Conservation (phyloP, 2,113 vertebrate species). For the Hiodon alosoides region DNA sequence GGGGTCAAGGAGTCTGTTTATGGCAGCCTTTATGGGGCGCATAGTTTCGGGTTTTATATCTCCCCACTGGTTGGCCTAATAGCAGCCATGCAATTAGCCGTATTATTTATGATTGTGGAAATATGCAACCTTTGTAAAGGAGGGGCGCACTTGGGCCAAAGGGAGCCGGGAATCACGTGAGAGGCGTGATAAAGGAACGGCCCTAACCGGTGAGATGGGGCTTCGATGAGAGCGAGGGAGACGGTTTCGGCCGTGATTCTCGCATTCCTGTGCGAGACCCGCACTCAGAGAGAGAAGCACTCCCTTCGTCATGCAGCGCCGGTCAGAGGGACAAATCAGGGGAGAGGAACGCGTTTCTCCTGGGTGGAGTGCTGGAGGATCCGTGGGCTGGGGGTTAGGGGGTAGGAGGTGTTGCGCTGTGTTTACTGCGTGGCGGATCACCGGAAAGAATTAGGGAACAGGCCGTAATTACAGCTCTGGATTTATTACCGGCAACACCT, state of each 20-base stretch:
- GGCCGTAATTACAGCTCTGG: constrained; percentile 15
- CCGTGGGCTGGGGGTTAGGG: neutral
- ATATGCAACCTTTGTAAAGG: neutral
- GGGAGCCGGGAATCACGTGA: too few species aligned
- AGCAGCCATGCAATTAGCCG: neutral
- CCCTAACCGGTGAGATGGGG: too few species aligned
- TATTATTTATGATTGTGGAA: neutral
- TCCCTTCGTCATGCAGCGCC: too few species aligned
- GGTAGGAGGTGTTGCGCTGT: neutral
- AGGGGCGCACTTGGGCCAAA: neutral
- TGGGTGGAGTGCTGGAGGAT: neutral
- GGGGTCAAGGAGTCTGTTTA: neutral
- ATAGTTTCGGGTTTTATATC: constrained; percentile 1
- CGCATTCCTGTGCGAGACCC: too few species aligned
- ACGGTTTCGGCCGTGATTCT: too few species aligned
- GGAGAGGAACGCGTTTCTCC: neutral
- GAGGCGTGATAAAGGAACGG: too few species aligned
- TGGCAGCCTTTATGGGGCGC: neutral
- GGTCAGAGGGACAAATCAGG: neutral
- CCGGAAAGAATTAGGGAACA: constrained; percentile 8
- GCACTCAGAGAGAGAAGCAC: too few species aligned
- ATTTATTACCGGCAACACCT: constrained; percentile 15
- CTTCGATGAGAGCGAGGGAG: too few species aligned
- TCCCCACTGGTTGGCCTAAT: neutral
- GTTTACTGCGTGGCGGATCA: constrained; percentile 13